Conservation (phyloP, 1,140 invertebrate species). For the Antheraea mylitta region DNA sequence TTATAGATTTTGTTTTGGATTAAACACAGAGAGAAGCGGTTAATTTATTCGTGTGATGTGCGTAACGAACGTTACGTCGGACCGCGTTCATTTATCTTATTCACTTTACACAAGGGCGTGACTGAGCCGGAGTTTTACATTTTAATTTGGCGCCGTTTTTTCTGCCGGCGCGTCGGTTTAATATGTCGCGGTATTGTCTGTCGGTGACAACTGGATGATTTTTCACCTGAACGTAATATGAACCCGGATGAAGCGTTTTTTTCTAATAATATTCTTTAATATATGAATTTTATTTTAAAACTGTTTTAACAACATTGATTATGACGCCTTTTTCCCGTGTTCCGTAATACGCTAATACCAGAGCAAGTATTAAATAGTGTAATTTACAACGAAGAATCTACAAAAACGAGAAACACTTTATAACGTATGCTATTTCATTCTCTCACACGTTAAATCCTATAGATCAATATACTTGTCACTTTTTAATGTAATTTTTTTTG, state of each 20-base stretch:
- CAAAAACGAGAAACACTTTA: too few relatives aligned
- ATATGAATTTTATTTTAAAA: too few relatives aligned
- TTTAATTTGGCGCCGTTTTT: slow-evolving; percentile 37
- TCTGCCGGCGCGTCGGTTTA: slow-evolving; percentile 20
- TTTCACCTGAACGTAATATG: slow-evolving; percentile 29
- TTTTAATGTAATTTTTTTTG: too few relatives aligned
- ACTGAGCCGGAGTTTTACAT: slow-evolving; percentile 40
- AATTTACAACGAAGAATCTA: too few relatives aligned
- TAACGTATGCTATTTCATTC: too few relatives aligned
- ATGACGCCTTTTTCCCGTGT: too few relatives aligned
- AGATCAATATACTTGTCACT: too few relatives aligned
- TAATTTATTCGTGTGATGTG: slow-evolving; percentile 53
- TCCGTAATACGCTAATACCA: too few relatives aligned
- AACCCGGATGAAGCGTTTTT: slow-evolving; percentile 18
- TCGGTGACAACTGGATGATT: slow-evolving; percentile 23
- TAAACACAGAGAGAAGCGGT: slow-evolving; percentile 20
- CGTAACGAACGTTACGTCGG: slow-evolving; percentile 30
- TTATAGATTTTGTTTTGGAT: slow-evolving; percentile 23
- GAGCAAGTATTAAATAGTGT: too few relatives aligned
- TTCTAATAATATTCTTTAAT: slow-evolving; percentile 10
- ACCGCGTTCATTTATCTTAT: slow-evolving; percentile 48
- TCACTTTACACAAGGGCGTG: slow-evolving; percentile 50
- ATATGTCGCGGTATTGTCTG: slow-evolving; percentile 25
- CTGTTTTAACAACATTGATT: too few relatives aligned
- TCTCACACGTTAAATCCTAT: too few relatives aligned